Conservation (phyloP, 2,113 vertebrate species). For the Typhlomys cinereus region DNA sequence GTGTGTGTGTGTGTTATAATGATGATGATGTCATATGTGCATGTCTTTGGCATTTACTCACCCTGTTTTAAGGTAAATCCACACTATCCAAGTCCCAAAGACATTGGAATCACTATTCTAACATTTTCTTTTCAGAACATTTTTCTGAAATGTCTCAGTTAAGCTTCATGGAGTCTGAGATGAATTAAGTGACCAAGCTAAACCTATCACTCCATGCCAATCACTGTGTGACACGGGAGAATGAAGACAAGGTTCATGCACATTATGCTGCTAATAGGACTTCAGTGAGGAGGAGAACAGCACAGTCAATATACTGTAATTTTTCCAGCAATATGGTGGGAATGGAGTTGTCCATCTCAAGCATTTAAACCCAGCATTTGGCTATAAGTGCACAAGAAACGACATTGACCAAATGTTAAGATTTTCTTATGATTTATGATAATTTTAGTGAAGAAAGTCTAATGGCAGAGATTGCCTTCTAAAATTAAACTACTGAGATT, state of each 20-base stretch:
- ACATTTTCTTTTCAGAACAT: neutral
- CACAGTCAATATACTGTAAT: neutral
- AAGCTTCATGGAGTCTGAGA: neutral
- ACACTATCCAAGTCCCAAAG: neutral
- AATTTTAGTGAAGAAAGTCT: neutral
- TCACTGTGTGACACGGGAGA: neutral
- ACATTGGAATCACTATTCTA: neutral
- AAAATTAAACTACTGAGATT: neutral
- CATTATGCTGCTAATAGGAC: neutral
- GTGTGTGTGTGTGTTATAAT: too few relatives aligned
- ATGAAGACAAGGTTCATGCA: neutral
- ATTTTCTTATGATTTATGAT: neutral
- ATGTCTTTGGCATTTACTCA: neutral
- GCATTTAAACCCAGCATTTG: neutral
- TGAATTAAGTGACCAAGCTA: neutral
- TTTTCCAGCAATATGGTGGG: neutral
- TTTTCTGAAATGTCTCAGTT: conserved; percentile 1
- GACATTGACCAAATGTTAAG: neutral
- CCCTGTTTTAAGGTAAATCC: neutral
- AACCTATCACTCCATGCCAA: neutral
- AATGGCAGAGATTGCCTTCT: neutral
- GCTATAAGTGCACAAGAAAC: neutral
- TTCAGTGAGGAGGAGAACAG: neutral
- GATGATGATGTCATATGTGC: neutral
- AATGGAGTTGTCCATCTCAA: neutral